These are phyloP conservation scores for Galerucella calmariensis DNA, from an alignment of 2,888 invertebrate genomes.

Conservation along the genomic window DNA sequence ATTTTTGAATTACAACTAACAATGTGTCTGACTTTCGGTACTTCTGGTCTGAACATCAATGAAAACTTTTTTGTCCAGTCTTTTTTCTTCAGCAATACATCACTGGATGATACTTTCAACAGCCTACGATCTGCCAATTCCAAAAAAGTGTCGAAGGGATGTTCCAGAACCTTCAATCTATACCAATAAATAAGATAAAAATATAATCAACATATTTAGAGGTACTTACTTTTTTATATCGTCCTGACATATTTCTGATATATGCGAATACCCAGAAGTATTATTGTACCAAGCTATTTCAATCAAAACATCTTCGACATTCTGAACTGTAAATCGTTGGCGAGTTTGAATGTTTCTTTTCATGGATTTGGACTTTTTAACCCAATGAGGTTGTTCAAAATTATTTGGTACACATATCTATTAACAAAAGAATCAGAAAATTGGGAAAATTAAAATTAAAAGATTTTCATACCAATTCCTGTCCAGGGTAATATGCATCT, in stretches of 20 bases:
- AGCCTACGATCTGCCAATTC: slow-evolving; percentile 91
- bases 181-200: slow-evolving; percentile 40
- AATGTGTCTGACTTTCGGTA: slow-evolving; percentile 57
- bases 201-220: not conserved
- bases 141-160: slow-evolving; percentile 87
- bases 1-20: slow-evolving; percentile 53
- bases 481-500: slow-evolving; percentile 61
- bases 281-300: slow-evolving; percentile 85
- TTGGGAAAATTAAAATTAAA: not conserved
- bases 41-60: slow-evolving; percentile 56
- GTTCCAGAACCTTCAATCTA: slow-evolving; percentile 83
- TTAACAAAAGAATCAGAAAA: slow-evolving; percentile 35
- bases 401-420: slow-evolving; percentile 68
- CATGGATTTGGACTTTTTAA: slow-evolving; percentile 80
- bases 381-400: slow-evolving; percentile 83
- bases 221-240: slow-evolving; percentile 73
- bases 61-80: slow-evolving; percentile 79
- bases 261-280: slow-evolving; percentile 70
- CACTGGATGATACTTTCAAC: slow-evolving; percentile 80
- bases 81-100: slow-evolving; percentile 79
- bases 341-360: slow-evolving; percentile 64
- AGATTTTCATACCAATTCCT: slow-evolving; percentile 60
- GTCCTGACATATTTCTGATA: slow-evolving; percentile 80
- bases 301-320: slow-evolving; percentile 82
- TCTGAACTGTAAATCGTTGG: slow-evolving; percentile 79